Evolutionary conservation across 2,888 invertebrate species (phyloP), one percentile per base, ranked within the genome.

Genomic region (Encarsia formosa): DNA sequence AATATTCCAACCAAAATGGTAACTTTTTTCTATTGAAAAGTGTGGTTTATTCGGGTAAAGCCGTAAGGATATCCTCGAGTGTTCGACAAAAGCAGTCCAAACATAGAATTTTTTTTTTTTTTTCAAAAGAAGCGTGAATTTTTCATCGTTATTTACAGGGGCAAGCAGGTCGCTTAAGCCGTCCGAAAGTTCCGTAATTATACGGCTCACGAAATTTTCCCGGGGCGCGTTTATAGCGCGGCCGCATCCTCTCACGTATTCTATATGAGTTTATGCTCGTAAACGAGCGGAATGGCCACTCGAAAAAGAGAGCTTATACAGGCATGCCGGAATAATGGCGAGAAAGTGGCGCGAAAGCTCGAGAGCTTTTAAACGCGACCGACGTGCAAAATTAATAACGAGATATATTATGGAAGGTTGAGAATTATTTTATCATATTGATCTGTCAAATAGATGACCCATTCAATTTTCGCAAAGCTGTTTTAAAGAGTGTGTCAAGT

Each of bases 61-160:
- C 5, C n/a, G 52, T 54, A 54, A 44, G 56, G 56, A 54, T 57
- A 59, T 57, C 45, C 52, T 13, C 38, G 37, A 44, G 49, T 51
- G 49, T 57, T 57, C 53, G 54, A 42, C 31, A 42, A 26, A 9
- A 26, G 45, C 44, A 26, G 26, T n/a, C n/a, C n/a, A n/a, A n/a
- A n/a, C n/a, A n/a, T n/a, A n/a, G n/a, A n/a, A n/a, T n/a, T n/a
- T n/a, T n/a, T n/a, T n/a, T n/a, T n/a, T n/a, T n/a, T n/a, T n/a
- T n/a, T n/a, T n/a, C n/a, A n/a, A n/a, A n/a, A n/a, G n/a, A n/a
- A n/a, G n/a, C n/a, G n/a, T n/a, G n/a, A n/a, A n/a, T n/a, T n/a
- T n/a, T n/a, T n/a, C n/a, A n/a, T n/a, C n/a, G n/a, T n/a, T 40
- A 29, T 41, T 49, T 32, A n/a, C 4, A 23, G 34, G 11, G 20